Evolutionary conservation across 2,797 vertebrate genomes (phyloP), one percentile per base, ranked within the genome.

Genomic region (Denticeps clupeoides): DNA sequence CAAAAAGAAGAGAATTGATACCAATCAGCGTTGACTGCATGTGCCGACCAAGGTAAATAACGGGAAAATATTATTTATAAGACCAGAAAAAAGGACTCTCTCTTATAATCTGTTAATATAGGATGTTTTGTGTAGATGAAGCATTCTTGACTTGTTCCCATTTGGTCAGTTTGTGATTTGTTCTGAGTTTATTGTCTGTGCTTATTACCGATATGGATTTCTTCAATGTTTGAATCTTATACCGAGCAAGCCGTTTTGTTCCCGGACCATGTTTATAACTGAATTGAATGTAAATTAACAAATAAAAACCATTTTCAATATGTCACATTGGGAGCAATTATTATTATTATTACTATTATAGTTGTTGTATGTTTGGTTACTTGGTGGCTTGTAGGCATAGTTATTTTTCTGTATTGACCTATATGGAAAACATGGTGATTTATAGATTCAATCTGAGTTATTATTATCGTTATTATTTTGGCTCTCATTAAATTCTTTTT

Each of bases 171-270:
- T 38, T 21, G 21, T 38, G 84, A 81, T 89, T 89, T 87, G 90
- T 96, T 91, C 87, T 88, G 89, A 87, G 89, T 91, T 91, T 90
- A 85, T 73, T 90, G 91, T 95, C 88, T 93, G 89, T 95, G 88
- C 86, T 93, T 84, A 89, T 90, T 93, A 91, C 89, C 90, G 82
- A 87, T 84, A 89, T 84, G 79, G 73, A 69, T 75, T 65, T 91
- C 86, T 87, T 92, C 89, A 93, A 90, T 93, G 88, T 94, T 79
- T n/a, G n/a, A n/a, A n/a, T n/a, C n/a, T n/a, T n/a, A n/a, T n/a
- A n/a, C n/a, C n/a, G n/a, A n/a, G n/a, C n/a, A n/a, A n/a, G n/a
- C n/a, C 79, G 85, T 78, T 87, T 82, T 75, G 74, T 75, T 83
- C 81, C 76, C 75, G 74, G 78, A 76, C 84, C 84, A 80, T 81